Evolutionary conservation across 2,888 invertebrate genomes (phyloP), one percentile per base, ranked within the genome.

Genomic region (Eubasilissa splendida): DNA sequence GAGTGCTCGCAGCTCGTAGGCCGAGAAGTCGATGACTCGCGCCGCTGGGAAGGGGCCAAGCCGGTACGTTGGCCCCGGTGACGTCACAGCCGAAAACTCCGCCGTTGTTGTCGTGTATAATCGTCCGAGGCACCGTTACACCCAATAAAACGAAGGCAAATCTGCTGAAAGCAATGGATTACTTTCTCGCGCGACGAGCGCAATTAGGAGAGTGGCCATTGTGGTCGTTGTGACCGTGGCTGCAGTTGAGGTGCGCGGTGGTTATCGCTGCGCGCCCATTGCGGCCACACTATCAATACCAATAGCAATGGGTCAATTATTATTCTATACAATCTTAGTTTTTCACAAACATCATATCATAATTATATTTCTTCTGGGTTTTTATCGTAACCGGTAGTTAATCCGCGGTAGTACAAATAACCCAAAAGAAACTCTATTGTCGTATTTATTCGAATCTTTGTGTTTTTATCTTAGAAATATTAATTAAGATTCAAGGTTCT

Each of bases 31-130:
- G 75, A 60, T 60, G 73, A 73, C 75, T 60, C 52, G 31, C 65
- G 22, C 65, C 31, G 10, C 31, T 60, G 50, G 42, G 59, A 75
- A 77, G 83, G 81, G 83, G 83, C 80, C 83, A 84, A 75, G 66
- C 53, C 52, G 77, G 83, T 71, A 73, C 83, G 73, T 81, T 84
- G 82, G 42, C 68, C 79, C 83, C 80, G 74, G 68, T 82, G 81
- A 84, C 83, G 83, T 84, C 83, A 84, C 76, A 79, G 76, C 80
- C 83, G 82, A 83, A 83, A 83, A 77, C 80, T 83, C 76, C 78
- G 63, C 66, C 59, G 56, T 80, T 80, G 81, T 78, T 73, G 73
- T 81, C 65, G 59, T 75, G 63, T 78, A 59, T 76, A 77, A 80
- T 82, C 78, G 79, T 73, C 14, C 82, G 60, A 66, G 70, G 59